Evolutionary conservation across 2,113 vertebrate species (phyloP).

Genomic region (Stigmatopora argus): DNA sequence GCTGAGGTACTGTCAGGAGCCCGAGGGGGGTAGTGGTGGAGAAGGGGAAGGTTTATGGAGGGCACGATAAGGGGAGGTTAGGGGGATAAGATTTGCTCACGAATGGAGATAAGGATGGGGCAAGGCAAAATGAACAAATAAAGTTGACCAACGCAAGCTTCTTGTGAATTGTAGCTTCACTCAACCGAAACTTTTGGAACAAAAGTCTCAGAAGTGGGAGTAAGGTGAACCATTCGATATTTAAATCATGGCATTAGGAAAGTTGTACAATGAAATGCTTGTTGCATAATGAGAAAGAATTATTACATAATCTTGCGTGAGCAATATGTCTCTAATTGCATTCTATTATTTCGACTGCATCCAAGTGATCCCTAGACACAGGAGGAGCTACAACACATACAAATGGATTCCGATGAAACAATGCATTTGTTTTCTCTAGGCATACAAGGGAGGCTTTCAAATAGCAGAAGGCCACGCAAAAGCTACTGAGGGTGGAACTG

Average conservation of each 20-base stretch:
- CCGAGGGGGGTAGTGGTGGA: conserved; percentile 32
- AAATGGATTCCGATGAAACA: conserved; percentile 40
- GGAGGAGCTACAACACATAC: conserved; percentile 15
- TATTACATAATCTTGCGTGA: background rate
- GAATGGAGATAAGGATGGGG: conserved; percentile 26
- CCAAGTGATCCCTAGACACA: conserved; percentile 6
- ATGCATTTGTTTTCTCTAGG: conserved; percentile 34
- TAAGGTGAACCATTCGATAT: conserved; percentile 18
- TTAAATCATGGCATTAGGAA: conserved; percentile 16
- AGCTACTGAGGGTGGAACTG: conserved; percentile 51
- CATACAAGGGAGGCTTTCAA: conserved; percentile 35
- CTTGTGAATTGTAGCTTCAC: conserved; percentile 17
- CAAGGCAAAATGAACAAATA: conserved; percentile 15
- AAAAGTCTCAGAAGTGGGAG: conserved; percentile 20
- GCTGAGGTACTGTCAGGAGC: conserved; percentile 68
- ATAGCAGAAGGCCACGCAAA: conserved; percentile 47
- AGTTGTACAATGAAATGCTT: conserved; percentile 11
- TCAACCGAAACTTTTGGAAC: background rate
- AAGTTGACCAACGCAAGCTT: background rate
- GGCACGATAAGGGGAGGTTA: conserved; percentile 24
- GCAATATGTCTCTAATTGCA: background rate
- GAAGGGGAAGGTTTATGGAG: conserved; percentile 27
- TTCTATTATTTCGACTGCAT: conserved; percentile 8
- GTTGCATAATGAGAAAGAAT: conserved; percentile 2
- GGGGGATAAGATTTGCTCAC: conserved; percentile 35